Evolutionary conservation across 2,113 vertebrate species (phyloP), one percentile per base, ranked within the genome.

Genomic region (Ranitomeya variabilis): DNA sequence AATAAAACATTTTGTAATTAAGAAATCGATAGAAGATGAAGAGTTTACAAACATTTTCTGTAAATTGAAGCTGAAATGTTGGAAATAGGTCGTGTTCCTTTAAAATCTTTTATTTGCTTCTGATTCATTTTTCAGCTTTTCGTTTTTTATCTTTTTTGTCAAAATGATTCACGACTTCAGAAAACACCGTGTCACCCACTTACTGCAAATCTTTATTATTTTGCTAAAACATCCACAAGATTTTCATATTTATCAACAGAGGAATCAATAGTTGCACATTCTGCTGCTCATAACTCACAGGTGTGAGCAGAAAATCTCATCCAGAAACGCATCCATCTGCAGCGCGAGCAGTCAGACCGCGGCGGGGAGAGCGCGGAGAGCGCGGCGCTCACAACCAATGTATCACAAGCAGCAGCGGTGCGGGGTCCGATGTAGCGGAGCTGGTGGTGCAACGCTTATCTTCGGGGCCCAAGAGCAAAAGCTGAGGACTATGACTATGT

Each of bases 141-240:
- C 16, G 1, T 60, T 60, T 60, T 60, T 62, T 62, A 62, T 16
- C 67, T 73, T 73, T 73, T 37, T 16, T 37, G 14, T 45, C 37
- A 37, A 18, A 45, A 45, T 74, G 37, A 74, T 74, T 74, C 71
- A 74, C 45, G 31, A 7, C 15, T 13, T 18, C 6, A 8, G 16
- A 45, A 45, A 45, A 45, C 71, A 9, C 37, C 31, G 19, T 45
- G 31, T 45, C 71, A 45, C 71, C 71, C 14, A 18, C 71, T 45
- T 74, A 74, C 15, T 45, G 71, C 31, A 74, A 74, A 74, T 74
- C 71, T 51, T 74, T 74, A 74, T 51, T 45, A 45, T 74, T 74
- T 74, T 74, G 15, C 71, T 74, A 74, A 45, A 74, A 45, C 16
- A 74, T 45, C 71, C 31, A 45, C 6, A 45, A 51, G 7, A 45